Percentiles rank a stretch among this genome's conserved stretches.
phyloP scores from a whole-genome alignment of 2,888 invertebrate species.

The Cryptophagus acutangulus region DNA sequence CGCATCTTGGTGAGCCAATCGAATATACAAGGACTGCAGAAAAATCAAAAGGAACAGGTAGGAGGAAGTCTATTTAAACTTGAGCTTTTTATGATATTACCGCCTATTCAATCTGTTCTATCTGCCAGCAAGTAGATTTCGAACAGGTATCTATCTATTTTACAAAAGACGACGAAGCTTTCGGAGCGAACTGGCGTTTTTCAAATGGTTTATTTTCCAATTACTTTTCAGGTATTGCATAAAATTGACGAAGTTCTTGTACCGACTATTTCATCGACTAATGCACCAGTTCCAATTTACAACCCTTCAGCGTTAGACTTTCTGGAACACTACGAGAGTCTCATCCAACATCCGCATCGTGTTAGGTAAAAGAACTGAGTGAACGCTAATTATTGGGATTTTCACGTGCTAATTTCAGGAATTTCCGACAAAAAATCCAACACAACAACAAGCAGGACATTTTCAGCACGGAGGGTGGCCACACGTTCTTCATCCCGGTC shows the following conservation, averaged over 20 bases:
- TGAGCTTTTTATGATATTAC: too few relatives aligned
- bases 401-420: slow-evolving; percentile 49
- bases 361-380: slow-evolving; percentile 56
- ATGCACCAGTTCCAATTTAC: slow-evolving; percentile 58
- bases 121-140: too few relatives aligned
- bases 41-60: slow-evolving; percentile 59
- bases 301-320: slow-evolving; percentile 81
- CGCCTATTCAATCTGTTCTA: too few relatives aligned
- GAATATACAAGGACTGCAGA: slow-evolving; percentile 58
- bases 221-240: slow-evolving; percentile 72
- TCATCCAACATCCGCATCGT: slow-evolving; percentile 67
- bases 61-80: too few relatives aligned
- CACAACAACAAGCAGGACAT: slow-evolving; percentile 68
- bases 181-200: too few relatives aligned
- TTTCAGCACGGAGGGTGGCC: slow-evolving; percentile 71
- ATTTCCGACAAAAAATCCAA: slow-evolving; percentile 70
- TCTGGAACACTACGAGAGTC: slow-evolving; percentile 69
- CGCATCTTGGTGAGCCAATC: slow-evolving; percentile 67
- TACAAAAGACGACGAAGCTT: too few relatives aligned
- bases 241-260: slow-evolving; percentile 83
- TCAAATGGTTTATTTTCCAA: too few relatives aligned
- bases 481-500: slow-evolving; percentile 87
- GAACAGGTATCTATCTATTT: too few relatives aligned
- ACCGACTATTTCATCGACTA: slow-evolving; percentile 64
- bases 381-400: background rate